Evolutionary conservation across 2,113 vertebrate species (phyloP).

Genomic region (Mastomys coucha): DNA sequence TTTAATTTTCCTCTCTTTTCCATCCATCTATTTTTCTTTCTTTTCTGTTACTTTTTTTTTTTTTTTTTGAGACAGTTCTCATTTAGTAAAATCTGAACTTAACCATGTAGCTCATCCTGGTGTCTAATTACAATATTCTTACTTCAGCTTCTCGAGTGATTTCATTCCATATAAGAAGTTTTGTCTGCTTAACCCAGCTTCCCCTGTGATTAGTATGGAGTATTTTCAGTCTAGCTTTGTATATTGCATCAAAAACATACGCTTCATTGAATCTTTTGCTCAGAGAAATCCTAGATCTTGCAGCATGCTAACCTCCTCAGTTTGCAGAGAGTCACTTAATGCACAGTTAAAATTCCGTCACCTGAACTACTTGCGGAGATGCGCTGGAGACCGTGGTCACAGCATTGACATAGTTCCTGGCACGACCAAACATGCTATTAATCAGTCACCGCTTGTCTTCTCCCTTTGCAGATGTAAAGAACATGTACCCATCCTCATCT

Average conservation of each 20-base stretch:
- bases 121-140: background rate
- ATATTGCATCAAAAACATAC: background rate
- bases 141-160: background rate
- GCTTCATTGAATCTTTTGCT: background rate
- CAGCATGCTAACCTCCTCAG: background rate
- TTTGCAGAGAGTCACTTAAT: constrained; percentile 30
- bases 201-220: background rate
- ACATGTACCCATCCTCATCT: constrained; percentile 94
- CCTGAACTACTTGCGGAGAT: background rate
- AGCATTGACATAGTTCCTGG: constrained; percentile 20
- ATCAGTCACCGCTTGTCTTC: constrained; percentile 28
- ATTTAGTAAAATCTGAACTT: background rate
- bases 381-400: background rate
- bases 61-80: background rate
- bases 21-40: background rate
- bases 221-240: constrained; percentile 46
- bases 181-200: background rate
- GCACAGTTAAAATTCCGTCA: constrained; percentile 32
- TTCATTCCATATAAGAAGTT: background rate
- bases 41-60: background rate
- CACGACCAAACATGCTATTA: constrained; percentile 10
- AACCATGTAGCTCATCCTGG: background rate
- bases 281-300: constrained; percentile 23
- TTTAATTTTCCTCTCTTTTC: background rate
- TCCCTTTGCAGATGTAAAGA: constrained; percentile 86